Evolutionary conservation across 2,113 vertebrate species (phyloP), one percentile per base, ranked within the genome.

Genomic region (Lipophrys pholis): DNA sequence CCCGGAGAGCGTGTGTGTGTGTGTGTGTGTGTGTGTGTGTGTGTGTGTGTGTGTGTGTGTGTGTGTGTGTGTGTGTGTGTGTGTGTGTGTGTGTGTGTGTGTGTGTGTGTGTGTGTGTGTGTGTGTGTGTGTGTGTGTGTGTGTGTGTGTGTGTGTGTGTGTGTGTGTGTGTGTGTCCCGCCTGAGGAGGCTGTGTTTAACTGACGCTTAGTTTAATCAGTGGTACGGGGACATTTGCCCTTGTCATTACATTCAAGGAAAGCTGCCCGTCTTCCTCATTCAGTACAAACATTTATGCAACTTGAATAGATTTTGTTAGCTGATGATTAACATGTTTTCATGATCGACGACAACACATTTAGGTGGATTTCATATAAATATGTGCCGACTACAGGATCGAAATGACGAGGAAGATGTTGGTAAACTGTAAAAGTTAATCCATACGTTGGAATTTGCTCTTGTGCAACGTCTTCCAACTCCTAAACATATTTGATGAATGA

Each of bases 131-230:
- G 3, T 16, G 65, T 70, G 52, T 48, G 49, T 43, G 43, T 56
- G 21, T 30, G 21, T 30, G 21, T 30, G 21, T 30, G 21, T 30
- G 21, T 30, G 21, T 30, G 21, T 30, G 21, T 30, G 21, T 30
- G 21, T 30, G 21, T 30, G 21, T 30, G 3, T 16, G 65, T 70
- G 52, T 48, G 49, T 43, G 43, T 56, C 46, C 56, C 59, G 58
- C 50, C 21, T 21, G 16, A 81, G 40, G 41, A 57, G 21, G n/a
- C 39, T 16, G 53, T 76, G 45, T 60, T 51, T 61, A 46, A 77
- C 49, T 45, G 45, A 30, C 46, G 30, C 69, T 38, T n/a, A 35
- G 35, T 71, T 59, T 43, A 71, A 83, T 80, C 77, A 75, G 46
- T 60, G 69, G 21, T 82, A 73, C 60, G 52, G 60, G 42, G 55